phyloP scores from a whole-genome alignment of 2,888 invertebrate species.

The Salpingus planirostris region DNA sequence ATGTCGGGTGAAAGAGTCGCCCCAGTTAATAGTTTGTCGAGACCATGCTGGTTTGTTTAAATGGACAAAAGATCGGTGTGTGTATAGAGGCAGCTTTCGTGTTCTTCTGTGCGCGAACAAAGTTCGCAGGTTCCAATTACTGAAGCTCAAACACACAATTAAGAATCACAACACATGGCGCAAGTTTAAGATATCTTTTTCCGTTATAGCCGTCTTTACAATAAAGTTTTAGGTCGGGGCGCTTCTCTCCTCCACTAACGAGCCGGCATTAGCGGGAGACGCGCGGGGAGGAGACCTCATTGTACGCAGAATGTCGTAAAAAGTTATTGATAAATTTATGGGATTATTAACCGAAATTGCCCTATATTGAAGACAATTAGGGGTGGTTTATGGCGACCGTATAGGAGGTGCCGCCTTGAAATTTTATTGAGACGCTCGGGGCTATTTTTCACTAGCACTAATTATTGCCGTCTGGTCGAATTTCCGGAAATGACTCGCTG shows the following conservation, averaged over 20 bases:
- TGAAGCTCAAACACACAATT: conserved; percentile 14
- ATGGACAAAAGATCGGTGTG: no score
- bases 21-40: conserved; percentile 9
- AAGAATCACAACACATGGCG: conserved; percentile 15
- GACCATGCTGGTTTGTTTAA: no score
- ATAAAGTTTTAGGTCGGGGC: conserved; percentile 10
- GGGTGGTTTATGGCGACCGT: conserved; percentile 7
- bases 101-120: not conserved
- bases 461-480: no score
- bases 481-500: no score
- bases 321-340: conserved; percentile 15
- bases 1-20: no score
- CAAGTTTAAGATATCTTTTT: conserved; percentile 10
- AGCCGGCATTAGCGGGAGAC: no score
- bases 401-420: conserved; percentile 5
- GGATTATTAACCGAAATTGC: conserved; percentile 10
- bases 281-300: conserved; percentile 7
- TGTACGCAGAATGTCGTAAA: conserved; percentile 12
- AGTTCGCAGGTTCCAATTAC: conserved; percentile 13
- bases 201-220: conserved; percentile 8
- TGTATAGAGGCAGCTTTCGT: conserved; percentile 8
- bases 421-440: conserved; percentile 5
- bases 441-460: no score
- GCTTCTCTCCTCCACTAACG: conserved; percentile 5
- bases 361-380: conserved; percentile 11